Base-by-base conservation (phyloP, 1,140 invertebrate genomes). In the Carposina sasakii region DNA sequence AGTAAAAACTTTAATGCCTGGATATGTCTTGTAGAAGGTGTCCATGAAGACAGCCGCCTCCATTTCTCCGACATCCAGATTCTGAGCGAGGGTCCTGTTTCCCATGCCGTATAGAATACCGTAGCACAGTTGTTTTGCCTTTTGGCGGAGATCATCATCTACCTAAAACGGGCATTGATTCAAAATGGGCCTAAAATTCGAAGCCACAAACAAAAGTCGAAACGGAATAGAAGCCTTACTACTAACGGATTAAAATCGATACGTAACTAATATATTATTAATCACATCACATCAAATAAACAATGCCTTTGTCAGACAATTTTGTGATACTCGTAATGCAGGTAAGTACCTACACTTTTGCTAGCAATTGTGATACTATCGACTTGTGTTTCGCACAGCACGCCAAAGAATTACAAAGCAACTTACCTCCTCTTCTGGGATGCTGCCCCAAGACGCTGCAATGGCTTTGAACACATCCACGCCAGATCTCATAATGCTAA, bases 91-190 rank as follows among this genome's bases (percentile, higher is more conserved):
- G 1, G 93, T 89, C 67, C 91, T 94, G 10, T 90, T 86, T 9
- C 97, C 96, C 90, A 99, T 99, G n/a, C 98, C 98, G 79, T 99
- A 99, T 39, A 99, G 93, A 58, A 99, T 96, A 6, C 96, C 98
- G 85, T 99, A 99, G 65, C 96, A 98, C 12, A 99, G 89, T 86
- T 98, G 91, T 81, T 99, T 98, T 0, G 96, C 93, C 64, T 93
- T 91, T 63, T 96, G 93, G 36, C 97, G 87, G 57, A 95, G 86
- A 44, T 90, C 87, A 37, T 91, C 88, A 13, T 90, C 89, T 0
- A 97, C 90, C 90, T 92, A 54, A 3, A 36, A 46, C n/a, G n/a
- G n/a, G n/a, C n/a, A n/a, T n/a, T n/a, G n/a, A n/a, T n/a, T n/a
- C n/a, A n/a, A n/a, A n/a, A n/a, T n/a, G n/a, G n/a, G n/a, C n/a